Base-by-base conservation (phyloP, 2,113 vertebrate genomes). In the Neodon shergylaensis region DNA sequence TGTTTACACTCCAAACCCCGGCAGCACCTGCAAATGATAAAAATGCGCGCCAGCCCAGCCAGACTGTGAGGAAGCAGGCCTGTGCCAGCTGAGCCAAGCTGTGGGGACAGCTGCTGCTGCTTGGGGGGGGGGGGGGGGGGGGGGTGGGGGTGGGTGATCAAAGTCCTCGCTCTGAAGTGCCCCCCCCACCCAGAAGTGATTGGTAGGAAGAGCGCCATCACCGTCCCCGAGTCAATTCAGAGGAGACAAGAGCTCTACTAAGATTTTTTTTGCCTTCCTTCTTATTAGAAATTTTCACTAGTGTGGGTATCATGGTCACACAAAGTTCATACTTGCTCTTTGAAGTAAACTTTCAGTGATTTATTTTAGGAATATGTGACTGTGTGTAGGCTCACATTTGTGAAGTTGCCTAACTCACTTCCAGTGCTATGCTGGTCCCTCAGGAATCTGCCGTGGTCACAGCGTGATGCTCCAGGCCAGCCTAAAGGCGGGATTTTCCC, bases 1-100 rank as follows among this genome's bases (percentile, higher is more conserved):
- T 96, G 82, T 92, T 97, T 97, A 96, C 93, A n/a, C 72, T 70
- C 92, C 16, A 70, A 96, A 92, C 91, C 9, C 42, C 2, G 68
- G 14, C 76, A 66, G 33, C 9, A 78, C 58, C 93, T 97, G 93
- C 86, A 54, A 92, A 88, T 96, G 95, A 97, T 97, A 97, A 97
- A 97, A 97, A 97, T 96, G 89, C 95, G 88, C 63, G 54, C 82
- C 96, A 88, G 91, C 93, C 84, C 92, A 88, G 49, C 87, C 83
- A 89, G 96, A 94, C 81, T 87, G 81, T 94, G 92, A 94, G 82
- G 84, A 91, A 95, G 91, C 52, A 63, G 74, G 17, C 19, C 91
- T 70, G 72, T 73, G 54, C 94, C 74, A 87, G 58, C 33, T 61
- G 95, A 92, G 58, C 28, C 39, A 92, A 90, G 65, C 49, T 65